Percentiles rank a stretch among this genome's conserved stretches.
These are phyloP conservation scores for Papio anubis DNA, from an alignment of 2,113 vertebrate species.

Conservation along the genomic window DNA sequence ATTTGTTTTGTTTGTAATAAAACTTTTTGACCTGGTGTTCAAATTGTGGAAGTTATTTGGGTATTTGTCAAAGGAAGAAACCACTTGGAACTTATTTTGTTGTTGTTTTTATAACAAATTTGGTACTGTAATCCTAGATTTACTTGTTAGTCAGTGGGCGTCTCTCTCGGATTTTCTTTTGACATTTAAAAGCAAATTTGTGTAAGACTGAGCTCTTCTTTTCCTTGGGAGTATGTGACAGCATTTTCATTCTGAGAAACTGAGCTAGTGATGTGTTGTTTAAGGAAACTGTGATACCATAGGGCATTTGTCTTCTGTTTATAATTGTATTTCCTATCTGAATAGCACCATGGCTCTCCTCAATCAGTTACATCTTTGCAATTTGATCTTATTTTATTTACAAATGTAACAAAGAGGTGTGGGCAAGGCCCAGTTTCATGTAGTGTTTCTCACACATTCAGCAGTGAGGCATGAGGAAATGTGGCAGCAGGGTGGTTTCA, in stretches of 20 bases:
- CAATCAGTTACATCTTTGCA: neutral
- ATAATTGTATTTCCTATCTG: neutral
- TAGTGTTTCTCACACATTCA: slow-evolving; percentile 63
- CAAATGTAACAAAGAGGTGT: slow-evolving; percentile 26
- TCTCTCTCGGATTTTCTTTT: neutral
- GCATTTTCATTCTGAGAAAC: neutral
- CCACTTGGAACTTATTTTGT: neutral
- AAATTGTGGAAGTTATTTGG: slow-evolving; percentile 9
- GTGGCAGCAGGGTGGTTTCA: slow-evolving; percentile 53
- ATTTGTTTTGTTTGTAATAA: slow-evolving; percentile 13
- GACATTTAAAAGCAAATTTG: neutral
- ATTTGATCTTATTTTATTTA: slow-evolving; percentile 39
- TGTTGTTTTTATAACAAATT: neutral
- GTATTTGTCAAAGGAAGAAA: slow-evolving; percentile 38
- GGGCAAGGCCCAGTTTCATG: slow-evolving; percentile 34
- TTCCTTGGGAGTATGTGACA: neutral
- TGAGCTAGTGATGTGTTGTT: neutral
- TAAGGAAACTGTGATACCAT: neutral
- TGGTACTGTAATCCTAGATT: neutral
- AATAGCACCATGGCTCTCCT: neutral
- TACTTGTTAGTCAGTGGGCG: neutral
- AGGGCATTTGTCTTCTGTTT: neutral
- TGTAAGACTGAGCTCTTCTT: neutral
- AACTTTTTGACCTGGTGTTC: neutral
- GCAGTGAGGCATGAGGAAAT: slow-evolving; percentile 74